Conservation (phyloP, 2,888 invertebrate species). For the Drosophila mimetica region DNA sequence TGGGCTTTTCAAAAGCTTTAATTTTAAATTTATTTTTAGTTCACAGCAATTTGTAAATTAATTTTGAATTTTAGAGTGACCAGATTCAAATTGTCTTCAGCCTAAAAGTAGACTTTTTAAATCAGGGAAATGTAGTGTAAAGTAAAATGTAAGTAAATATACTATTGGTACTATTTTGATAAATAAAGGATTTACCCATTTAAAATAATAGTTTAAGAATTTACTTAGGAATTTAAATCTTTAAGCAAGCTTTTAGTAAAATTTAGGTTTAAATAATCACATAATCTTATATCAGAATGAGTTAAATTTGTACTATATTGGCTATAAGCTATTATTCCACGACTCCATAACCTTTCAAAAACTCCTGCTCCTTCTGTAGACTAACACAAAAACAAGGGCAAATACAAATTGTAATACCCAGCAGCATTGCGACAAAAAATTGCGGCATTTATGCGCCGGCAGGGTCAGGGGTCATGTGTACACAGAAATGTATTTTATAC, state of each 20-base stretch:
- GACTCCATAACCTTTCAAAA: too few relatives aligned
- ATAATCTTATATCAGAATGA: too few relatives aligned
- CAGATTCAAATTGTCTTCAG: too few relatives aligned
- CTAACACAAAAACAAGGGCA: conserved; percentile 2
- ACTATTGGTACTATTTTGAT: background rate
- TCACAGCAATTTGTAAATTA: too few relatives aligned
- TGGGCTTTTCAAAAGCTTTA: conserved; percentile 26
- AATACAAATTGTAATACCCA: conserved; percentile 27
- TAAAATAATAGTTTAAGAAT: background rate
- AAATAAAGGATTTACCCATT: background rate
- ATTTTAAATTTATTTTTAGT: too few relatives aligned
- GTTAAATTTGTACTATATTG: too few relatives aligned
- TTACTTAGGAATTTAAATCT: background rate
- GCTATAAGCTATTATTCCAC: too few relatives aligned
- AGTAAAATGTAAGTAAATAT: conserved; percentile 1
- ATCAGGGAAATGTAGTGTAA: background rate
- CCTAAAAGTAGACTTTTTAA: conserved; percentile 23
- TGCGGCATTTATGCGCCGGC: conserved; percentile 16
- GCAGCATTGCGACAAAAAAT: conserved; percentile 39
- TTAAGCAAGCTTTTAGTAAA: background rate
- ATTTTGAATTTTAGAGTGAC: too few relatives aligned
- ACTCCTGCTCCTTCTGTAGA: background rate
- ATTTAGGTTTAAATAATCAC: background rate
- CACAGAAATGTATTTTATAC: conserved; percentile 22
- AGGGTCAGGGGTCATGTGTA: conserved; percentile 22